Evolutionary conservation across 37 sponge, comb jelly and placozoan species (phyloP), one percentile per base, ranked within the genome.

Genomic region (Aplysina aerophoba): DNA sequence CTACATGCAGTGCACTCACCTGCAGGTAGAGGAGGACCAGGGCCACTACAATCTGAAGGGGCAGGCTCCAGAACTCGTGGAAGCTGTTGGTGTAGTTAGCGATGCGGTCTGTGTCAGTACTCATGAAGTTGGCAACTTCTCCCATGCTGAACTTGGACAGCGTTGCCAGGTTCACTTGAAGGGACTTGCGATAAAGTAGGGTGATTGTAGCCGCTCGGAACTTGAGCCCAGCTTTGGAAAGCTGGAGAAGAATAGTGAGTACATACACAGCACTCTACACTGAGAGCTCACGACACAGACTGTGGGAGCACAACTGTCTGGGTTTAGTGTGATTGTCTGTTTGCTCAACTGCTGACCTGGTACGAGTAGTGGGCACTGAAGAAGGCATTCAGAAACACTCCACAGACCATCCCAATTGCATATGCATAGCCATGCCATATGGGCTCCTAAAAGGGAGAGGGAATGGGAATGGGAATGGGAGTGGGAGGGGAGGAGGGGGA

Each of bases 11-110:
- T 44, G 30, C 14, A 13, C 82, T 19, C 22, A 95, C 96, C 90
- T 97, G 97, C 66, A 81, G 89, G 68, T 97, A 88, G 34, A 99
- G 84, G 4, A 99, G 94, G 36, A 79, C 91, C n/a, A 99, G 87
- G 59, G 96, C 84, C 16, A 97, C 71, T 22, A 71, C 87, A 22
- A 99, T 86, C 69, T 97, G 96, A n/a, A 99, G 85, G 0, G 99
- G 99, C 50, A 99, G 81, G 64, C 96, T 95, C 99, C 99, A 99
- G 72, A 96, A 95, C 83, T 93, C 91, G 59, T 97, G 96, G 44
- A 99, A 97, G 60, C 97, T 97, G 36, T 73, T 85, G 44, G 90
- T 79, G 57, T 93, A 95, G 74, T 93, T 95, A 24, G 91, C 94
- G 83, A 99, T 91, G 22, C 95, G 85, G n/a, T 95, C 93, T 14